A percentile compares a stretch with the other conserved stretches of the same genome.
Evolutionary conservation across 2,797 vertebrate genomes (phyloP).

Genomic region (Chlorospingus semifuscus): DNA sequence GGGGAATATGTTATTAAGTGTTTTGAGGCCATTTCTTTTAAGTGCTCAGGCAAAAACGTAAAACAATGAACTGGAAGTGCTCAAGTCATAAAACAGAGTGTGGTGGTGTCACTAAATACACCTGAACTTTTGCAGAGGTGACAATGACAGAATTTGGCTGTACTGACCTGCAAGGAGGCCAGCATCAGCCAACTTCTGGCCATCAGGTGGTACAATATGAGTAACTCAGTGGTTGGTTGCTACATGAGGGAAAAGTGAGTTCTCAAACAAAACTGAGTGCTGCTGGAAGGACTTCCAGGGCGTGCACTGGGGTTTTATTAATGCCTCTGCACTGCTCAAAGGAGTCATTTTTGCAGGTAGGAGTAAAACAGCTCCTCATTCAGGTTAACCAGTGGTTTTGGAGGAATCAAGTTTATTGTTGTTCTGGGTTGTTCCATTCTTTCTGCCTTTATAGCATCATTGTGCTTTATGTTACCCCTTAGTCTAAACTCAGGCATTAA

Average conservation of each 20-base stretch:
- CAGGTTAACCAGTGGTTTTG: not conserved
- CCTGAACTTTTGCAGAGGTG: not conserved
- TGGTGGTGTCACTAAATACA: not conserved
- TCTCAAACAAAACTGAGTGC: not conserved
- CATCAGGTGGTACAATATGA: not conserved
- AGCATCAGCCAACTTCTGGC: not conserved
- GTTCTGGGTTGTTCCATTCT: not conserved
- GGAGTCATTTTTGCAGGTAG: not conserved
- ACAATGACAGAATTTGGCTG: not conserved
- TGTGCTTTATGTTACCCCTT: constrained; percentile 4
- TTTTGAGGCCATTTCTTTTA: not conserved
- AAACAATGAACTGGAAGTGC: fast-evolving
- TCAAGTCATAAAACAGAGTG: fast-evolving
- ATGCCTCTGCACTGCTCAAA: not conserved
- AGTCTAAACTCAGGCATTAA: not conserved
- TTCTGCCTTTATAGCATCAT: not conserved
- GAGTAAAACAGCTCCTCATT: not conserved
- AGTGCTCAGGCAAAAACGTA: not conserved
- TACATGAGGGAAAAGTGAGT: not conserved
- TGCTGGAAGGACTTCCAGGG: not conserved
- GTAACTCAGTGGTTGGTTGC: not conserved
- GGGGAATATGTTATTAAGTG: not conserved
- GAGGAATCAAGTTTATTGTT: not conserved
- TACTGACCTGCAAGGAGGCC: not conserved
- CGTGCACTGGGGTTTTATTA: not conserved